Evolutionary conservation across 1,140 invertebrate species (phyloP), one percentile per base, ranked within the genome.

Genomic region (Oscheius sp.): DNA sequence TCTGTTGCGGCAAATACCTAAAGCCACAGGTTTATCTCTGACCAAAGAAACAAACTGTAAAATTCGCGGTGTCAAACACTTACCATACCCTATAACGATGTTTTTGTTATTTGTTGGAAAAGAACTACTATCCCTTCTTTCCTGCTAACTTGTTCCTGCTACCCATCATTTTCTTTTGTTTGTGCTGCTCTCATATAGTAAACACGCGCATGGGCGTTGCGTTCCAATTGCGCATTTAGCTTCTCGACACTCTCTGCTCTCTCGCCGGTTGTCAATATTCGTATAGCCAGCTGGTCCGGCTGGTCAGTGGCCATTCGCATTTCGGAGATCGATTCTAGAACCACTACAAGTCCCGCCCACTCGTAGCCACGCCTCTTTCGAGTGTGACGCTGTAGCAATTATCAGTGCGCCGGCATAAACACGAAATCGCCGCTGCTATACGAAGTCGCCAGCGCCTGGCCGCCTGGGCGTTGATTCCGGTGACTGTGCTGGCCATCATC

Each of bases 381-480:
- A 55, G 49, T 55, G 49, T 55, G 49, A 55, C 49, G 49, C 49
- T 55, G 49, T 55, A 20, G 49, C 49, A 55, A 55, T 55, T 55
- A 55, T 55, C 49, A 55, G 49, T 55, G 15, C 23, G 49, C 49
- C 49, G 49, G 28, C 49, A 55, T 55, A 23, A 55, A 55, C 49
- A 55, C 49, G 7, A 55, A 55, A 55, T 55, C 23, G 7, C 7
- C 49, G 7, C 23, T 23, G 49, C 49, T 55, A 55, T 55, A 55
- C 49, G 49, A 55, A 55, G 23, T 13, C 15, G 4, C 7, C 7
- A 23, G 49, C 28, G 7, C 7, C 23, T 55, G 15, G 4, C 10
- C 10, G 38, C 49, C 49, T 26, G 23, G 7, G 15, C 49, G 49
- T n/a, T n/a, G n/a, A n/a, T n/a, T n/a, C n/a, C n/a, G n/a, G n/a